Evolutionary conservation across 2,113 vertebrate genomes (phyloP), one percentile per base, ranked within the genome.

Genomic region (Mystacornis crossleyi): DNA sequence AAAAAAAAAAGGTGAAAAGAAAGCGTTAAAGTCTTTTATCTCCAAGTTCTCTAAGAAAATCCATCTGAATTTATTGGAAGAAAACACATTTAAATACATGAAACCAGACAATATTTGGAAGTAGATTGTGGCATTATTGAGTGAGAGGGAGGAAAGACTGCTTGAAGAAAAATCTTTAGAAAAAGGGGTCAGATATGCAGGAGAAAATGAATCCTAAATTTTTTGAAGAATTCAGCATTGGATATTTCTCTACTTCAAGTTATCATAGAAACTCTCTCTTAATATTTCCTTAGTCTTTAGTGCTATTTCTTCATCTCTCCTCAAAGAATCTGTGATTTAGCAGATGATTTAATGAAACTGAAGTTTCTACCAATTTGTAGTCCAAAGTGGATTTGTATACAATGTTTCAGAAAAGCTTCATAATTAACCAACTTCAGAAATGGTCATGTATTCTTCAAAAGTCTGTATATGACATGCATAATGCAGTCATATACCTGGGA

Each of bases 1-100:
- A 29, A 14, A 17, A 10, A 8, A 16, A 36, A 26, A 28, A 18
- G 8, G 7, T 7, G 4, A 0, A 3, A 20, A 45, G 18, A 45
- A 58, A 16, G 5, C 10, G 1, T 48, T 40, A 40, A 16, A 62
- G 16, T 83, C 4, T 54, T 18, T 58, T 66, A 26, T 19, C 24
- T 9, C 11, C 3, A 7, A 9, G 5, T 62, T 74, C 28, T 45
- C 12, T 10, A 72, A 38, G 38, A 14, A 77, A 89, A 77, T 67
- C 6, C 19, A 42, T 20, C 14, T 82, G 21, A 74, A 74, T 24
- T 74, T 82, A 7, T 48, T 4, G 3, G 18, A 75, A 57, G 3
- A 14, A 25, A 4, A 10, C 1, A 15, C 14, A n/a, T 24, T 83
- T 34, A 67, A 67, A 83, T 28, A 25, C 14, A 55, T 0, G 3